Evolutionary conservation across 1,140 invertebrate genomes (phyloP).

Genomic region (Stratiolaelaps scimitus): DNA sequence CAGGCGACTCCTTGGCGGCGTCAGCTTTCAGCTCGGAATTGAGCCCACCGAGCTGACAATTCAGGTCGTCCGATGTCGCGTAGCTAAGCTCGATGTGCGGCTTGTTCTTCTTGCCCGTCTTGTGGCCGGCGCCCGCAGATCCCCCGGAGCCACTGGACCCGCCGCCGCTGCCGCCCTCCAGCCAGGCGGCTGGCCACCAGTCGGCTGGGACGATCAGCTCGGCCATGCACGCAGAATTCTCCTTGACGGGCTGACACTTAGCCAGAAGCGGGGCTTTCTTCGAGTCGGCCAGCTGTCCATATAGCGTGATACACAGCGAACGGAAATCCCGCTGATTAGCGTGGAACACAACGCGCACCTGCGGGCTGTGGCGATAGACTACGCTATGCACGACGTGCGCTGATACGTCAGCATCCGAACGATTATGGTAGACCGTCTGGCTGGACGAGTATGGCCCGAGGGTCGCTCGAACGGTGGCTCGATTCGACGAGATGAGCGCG

Average conservation of each 20-base stretch:
- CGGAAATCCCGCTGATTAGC: constrained; percentile 47
- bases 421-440: constrained; percentile 55
- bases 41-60: constrained; percentile 33
- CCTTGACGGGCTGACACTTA: constrained; percentile 70
- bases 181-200: constrained; percentile 63
- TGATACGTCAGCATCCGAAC: constrained; percentile 62
- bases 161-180: constrained; percentile 40
- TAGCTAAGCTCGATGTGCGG: constrained; percentile 65
- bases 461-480: constrained; percentile 59
- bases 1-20: constrained; percentile 11
- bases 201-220: constrained; percentile 60
- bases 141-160: constrained; percentile 39
- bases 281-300: constrained; percentile 48
- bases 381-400: constrained; percentile 74
- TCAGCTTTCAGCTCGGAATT: constrained; percentile 31
- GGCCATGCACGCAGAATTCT: constrained; percentile 75
- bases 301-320: constrained; percentile 47
- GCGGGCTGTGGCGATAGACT: constrained; percentile 67
- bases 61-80: constrained; percentile 43
- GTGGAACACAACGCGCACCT: constrained; percentile 74
- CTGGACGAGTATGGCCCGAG: constrained; percentile 85
- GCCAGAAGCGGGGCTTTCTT: constrained; percentile 51
- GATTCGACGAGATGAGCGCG: constrained; percentile 27
- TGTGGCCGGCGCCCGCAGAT: constrained; percentile 39
- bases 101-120: constrained; percentile 52